phyloP scores from a whole-genome alignment of 2,113 vertebrate species.

The Otocyon megalotis region DNA sequence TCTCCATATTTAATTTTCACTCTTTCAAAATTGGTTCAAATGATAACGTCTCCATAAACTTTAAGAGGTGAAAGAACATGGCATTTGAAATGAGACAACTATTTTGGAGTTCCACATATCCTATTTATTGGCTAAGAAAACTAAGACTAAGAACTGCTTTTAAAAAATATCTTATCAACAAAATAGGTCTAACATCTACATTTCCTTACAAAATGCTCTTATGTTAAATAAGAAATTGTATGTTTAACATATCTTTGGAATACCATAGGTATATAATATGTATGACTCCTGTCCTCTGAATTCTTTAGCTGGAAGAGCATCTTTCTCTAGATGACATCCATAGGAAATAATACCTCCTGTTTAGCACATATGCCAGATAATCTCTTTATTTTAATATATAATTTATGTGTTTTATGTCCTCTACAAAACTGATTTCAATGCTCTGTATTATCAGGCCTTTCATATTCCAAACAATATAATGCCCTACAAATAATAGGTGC shows the following conservation, averaged over 20 bases:
- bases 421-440: background rate
- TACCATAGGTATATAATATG: background rate
- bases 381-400: background rate
- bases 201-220: background rate
- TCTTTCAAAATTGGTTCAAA: background rate
- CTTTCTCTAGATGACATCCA: background rate
- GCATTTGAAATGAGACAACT: background rate
- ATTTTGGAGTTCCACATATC: background rate
- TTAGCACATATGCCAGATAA: background rate
- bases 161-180: background rate
- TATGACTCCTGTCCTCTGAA: background rate
- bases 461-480: background rate
- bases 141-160: background rate
- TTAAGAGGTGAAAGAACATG: background rate
- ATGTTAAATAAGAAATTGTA: background rate
- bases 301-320: background rate
- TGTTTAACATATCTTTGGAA: background rate
- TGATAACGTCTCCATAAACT: background rate
- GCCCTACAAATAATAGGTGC: background rate
- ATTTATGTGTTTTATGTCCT: background rate
- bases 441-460: background rate
- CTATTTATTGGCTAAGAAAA: background rate
- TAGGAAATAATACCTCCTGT: background rate
- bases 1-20: background rate
- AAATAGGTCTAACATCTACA: background rate